A percentile compares a stretch with the other conserved stretches of the same genome.
Evolutionary conservation across 2,113 vertebrate species (phyloP).

Genomic region (Crotalus helleri): DNA sequence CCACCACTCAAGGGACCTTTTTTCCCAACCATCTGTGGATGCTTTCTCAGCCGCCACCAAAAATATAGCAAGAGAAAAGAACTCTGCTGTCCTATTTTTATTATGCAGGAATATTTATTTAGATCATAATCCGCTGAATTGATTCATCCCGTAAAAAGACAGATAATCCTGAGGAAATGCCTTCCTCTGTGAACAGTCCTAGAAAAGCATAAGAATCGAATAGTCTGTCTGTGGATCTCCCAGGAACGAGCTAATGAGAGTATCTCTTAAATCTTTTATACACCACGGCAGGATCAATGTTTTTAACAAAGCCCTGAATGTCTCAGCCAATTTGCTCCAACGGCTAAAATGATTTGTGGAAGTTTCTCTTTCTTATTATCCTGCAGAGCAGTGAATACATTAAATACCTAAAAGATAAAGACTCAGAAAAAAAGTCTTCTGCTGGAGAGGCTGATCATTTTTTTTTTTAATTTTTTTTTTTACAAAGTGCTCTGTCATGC

Average conservation of each 20-base stretch:
- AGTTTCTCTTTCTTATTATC: conserved; percentile 25
- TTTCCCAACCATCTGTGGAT: background rate
- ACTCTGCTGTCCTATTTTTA: background rate
- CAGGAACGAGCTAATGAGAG: conserved; percentile 45
- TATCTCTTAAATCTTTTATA: conserved; percentile 56
- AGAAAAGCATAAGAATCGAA: background rate
- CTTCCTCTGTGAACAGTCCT: background rate
- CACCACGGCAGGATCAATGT: conserved; percentile 39
- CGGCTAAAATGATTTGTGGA: conserved; percentile 54
- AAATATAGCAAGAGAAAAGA: background rate
- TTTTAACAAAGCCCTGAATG: conserved; percentile 39
- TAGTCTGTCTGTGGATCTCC: conserved; percentile 16
- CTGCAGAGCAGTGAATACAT: conserved; percentile 13
- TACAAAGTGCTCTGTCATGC: background rate
- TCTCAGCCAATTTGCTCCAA: conserved; percentile 50
- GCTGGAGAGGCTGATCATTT: conserved; percentile 16
- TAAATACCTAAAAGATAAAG: conserved; percentile 15
- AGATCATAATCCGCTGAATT: background rate
- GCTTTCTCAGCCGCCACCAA: background rate
- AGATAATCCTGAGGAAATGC: background rate
- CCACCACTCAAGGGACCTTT: background rate
- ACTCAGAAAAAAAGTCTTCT: background rate
- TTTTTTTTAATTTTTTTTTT: background rate
- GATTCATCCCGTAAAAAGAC: background rate
- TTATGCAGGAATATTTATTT: background rate